Conservation (phyloP, 1,140 invertebrate species). For the Hylaeus anthracinus region DNA sequence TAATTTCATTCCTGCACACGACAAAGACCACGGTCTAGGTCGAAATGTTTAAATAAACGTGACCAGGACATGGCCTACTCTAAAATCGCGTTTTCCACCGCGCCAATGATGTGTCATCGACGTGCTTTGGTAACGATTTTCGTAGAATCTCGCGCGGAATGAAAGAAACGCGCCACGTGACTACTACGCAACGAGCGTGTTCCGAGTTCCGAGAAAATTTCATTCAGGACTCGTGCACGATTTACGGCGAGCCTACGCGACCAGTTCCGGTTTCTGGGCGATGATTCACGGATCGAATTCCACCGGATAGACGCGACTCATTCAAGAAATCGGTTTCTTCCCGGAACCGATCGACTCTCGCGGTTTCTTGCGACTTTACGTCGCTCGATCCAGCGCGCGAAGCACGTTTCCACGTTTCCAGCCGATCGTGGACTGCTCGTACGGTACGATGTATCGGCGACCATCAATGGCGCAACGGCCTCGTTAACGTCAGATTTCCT, state of each 20-base stretch:
- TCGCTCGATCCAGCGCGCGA: neutral
- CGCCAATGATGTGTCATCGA: no score
- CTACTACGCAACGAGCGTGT: slow-evolving; percentile 22
- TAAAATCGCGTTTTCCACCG: no score
- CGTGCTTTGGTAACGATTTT: slow-evolving; percentile 29
- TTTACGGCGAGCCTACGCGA: slow-evolving; percentile 28
- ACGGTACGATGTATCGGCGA: no score
- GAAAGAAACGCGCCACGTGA: slow-evolving; percentile 32
- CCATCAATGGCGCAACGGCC: no score
- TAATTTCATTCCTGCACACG: no score
- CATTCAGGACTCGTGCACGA: slow-evolving; percentile 55
- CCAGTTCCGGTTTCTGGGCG: slow-evolving; percentile 57
- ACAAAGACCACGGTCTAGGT: no score
- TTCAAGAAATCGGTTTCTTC: slow-evolving; percentile 45
- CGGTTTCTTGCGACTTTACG: neutral
- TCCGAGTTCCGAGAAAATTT: slow-evolving; percentile 60
- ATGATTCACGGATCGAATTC: slow-evolving; percentile 59
- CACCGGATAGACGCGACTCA: slow-evolving; percentile 4
- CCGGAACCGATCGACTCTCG: slow-evolving; percentile 8
- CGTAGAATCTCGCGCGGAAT: slow-evolving; percentile 36
- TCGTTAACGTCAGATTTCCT: no score
- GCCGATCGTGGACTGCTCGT: neutral
- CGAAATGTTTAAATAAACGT: no score
- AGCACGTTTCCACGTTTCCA: neutral
- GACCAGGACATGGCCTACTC: no score